Percentiles rank a stretch among this genome's conserved stretches.
phyloP scores from a whole-genome alignment of 2,797 vertebrate genomes.

The Alfaro cultratus region DNA sequence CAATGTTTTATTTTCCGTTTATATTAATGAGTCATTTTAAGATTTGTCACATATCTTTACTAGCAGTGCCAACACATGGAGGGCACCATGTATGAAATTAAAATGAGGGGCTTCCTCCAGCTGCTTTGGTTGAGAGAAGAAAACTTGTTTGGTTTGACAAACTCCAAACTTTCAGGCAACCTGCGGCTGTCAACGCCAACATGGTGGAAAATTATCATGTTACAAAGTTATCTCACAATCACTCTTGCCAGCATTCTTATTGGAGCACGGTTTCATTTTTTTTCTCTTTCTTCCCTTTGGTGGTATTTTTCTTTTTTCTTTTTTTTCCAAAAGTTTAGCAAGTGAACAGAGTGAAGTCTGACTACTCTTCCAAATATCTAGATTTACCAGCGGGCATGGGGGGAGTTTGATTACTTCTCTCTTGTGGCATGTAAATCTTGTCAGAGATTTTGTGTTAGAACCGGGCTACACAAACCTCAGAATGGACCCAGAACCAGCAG shows the following conservation, averaged over 20 bases:
- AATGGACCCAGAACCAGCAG: slow-evolving; percentile 55
- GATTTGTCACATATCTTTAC: neutral
- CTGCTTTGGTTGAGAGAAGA: neutral
- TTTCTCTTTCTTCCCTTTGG: neutral
- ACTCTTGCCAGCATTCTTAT: neutral
- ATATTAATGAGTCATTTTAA: neutral
- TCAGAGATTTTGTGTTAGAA: slow-evolving; percentile 50
- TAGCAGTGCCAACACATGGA: neutral
- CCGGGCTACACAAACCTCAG: slow-evolving; percentile 30
- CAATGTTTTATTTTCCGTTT: neutral
- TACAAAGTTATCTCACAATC: neutral
- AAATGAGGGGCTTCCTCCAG: neutral
- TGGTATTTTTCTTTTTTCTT: slow-evolving; percentile 7
- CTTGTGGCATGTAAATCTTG: slow-evolving; percentile 44
- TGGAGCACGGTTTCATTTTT: neutral
- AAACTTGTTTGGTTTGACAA: neutral
- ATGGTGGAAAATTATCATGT: neutral
- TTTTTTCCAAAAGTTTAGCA: slow-evolving; percentile 17
- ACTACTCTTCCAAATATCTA: slow-evolving; percentile 36
- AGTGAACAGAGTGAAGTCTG: slow-evolving; percentile 26
- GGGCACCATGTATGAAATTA: neutral
- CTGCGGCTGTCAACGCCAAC: neutral
- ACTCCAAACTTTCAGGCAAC: neutral
- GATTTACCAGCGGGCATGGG: slow-evolving; percentile 26
- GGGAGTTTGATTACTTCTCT: slow-evolving; percentile 33